Evolutionary conservation across 2,888 invertebrate species (phyloP), one percentile per base, ranked within the genome.

Genomic region (Sinotaia quadrata): DNA sequence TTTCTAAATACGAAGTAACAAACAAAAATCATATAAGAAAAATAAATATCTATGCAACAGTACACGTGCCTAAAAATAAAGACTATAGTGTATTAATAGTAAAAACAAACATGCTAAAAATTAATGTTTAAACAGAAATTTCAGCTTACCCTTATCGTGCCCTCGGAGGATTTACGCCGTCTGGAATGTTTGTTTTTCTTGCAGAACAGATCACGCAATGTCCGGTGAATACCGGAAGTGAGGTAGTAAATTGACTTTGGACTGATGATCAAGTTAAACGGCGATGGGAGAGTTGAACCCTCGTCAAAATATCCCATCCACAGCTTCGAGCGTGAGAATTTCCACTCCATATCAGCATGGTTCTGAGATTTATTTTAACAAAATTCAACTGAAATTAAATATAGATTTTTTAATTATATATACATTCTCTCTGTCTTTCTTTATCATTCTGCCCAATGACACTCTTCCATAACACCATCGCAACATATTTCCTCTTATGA

Each of bases 221-320:
- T 44, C 24, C 59, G 58, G 51, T 77, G 75, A 18, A 74, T n/a
- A 12, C 72, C 63, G 27, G 59, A 18, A 4, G 72, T 57, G 27
- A 78, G 52, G 70, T 82, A 81, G 69, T 84, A 80, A 12, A 89
- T 76, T 0, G 89, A 88, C 73, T 91, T 91, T 3, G 91, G 91
- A 70, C 90, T 90, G 73, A 91, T 85, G 74, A 91, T 88, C 36
- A 91, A 85, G 81, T 91, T 91, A 83, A 91, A 91, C 0, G 91
- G 91, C 0, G 91, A 87, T 2, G 91, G 90, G 1, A 91, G 84
- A 21, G 90, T 90, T 27, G 89, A 90, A 2, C 91, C 91, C 71
- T 91, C 90, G 75, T 91, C 91, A 78, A 91, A 91, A 79, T 91
- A 91, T 21, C 90, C 89, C 89, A 91, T 90, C 91, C 91, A 91